Conservation (phyloP, 2,113 vertebrate species). For the Coptodon bakossiorum region DNA sequence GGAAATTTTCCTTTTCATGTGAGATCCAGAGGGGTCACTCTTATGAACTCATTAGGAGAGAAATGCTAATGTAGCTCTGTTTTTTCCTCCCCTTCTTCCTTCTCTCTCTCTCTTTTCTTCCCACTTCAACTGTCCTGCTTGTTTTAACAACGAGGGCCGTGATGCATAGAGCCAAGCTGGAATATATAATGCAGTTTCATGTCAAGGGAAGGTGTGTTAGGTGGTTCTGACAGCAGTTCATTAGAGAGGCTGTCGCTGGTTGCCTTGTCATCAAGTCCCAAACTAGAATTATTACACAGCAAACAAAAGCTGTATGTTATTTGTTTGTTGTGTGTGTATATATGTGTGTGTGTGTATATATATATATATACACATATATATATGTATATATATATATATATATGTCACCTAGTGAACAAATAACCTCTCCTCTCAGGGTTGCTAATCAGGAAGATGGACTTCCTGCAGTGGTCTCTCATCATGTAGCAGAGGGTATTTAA, state of each 20-base stretch:
- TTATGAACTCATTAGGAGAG: constrained; percentile 83
- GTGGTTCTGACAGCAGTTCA: constrained; percentile 26
- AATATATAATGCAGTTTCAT: constrained; percentile 16
- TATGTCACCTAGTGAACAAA: background rate
- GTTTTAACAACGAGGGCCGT: constrained; percentile 19
- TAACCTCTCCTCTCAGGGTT: background rate
- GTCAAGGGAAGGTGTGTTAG: constrained; percentile 4
- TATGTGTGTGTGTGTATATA: fast-evolving
- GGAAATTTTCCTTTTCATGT: constrained; percentile 83
- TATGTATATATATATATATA: too few relatives aligned
- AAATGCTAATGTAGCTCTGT: constrained; percentile 75
- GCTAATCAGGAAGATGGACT: background rate
- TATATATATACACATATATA: fast-evolving
- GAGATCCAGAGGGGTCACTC: constrained; percentile 84
- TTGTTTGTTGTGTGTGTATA: fast-evolving
- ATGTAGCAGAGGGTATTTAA: constrained; percentile 1
- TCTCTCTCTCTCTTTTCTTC: background rate
- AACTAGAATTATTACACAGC: constrained; percentile 2
- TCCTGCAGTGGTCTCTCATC: constrained; percentile 7
- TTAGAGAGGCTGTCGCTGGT: constrained; percentile 19
- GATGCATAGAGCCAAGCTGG: background rate
- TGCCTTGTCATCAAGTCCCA: constrained; percentile 29
- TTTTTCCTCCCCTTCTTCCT: background rate
- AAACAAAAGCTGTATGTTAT: background rate
- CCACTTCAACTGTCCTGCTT: constrained; percentile 28